phyloP scores from a whole-genome alignment of 2,888 invertebrate species.

The Chymomyza fuscimana region DNA sequence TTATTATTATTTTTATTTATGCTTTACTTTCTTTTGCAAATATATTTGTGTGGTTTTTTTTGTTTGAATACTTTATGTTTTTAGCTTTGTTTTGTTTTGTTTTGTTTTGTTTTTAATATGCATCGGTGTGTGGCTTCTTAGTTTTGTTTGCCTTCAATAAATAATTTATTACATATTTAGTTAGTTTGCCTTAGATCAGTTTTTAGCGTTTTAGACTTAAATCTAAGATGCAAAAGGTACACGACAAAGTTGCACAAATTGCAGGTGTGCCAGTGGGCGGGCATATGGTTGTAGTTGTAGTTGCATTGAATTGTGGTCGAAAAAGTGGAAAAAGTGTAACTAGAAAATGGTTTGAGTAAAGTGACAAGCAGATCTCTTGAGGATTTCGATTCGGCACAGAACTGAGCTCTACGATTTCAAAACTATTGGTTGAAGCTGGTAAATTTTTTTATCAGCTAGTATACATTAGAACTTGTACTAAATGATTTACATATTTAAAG shows the following conservation, averaged over 20 bases:
- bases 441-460: neutral
- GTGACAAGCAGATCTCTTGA: no score
- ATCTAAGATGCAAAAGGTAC: constrained; percentile 70
- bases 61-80: constrained; percentile 10
- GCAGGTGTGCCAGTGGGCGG: constrained; percentile 9
- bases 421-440: neutral
- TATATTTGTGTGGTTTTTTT: constrained; percentile 24
- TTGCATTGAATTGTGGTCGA: neutral
- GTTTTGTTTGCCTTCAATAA: constrained; percentile 35
- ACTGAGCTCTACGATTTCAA: no score
- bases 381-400: no score
- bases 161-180: constrained; percentile 42
- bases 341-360: neutral
- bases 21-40: constrained; percentile 39
- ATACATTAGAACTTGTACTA: neutral
- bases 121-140: constrained; percentile 15
- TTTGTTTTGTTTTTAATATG: constrained; percentile 29
- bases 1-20: constrained; percentile 39
- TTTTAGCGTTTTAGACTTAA: constrained; percentile 46
- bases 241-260: constrained; percentile 61
- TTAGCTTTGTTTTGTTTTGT: constrained; percentile 15
- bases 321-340: neutral
- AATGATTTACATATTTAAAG: constrained; percentile 1
- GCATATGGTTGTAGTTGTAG: neutral
- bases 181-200: constrained; percentile 51